phyloP scores from a whole-genome alignment of 2,797 vertebrate genomes.

The Neostethus bicornis region DNA sequence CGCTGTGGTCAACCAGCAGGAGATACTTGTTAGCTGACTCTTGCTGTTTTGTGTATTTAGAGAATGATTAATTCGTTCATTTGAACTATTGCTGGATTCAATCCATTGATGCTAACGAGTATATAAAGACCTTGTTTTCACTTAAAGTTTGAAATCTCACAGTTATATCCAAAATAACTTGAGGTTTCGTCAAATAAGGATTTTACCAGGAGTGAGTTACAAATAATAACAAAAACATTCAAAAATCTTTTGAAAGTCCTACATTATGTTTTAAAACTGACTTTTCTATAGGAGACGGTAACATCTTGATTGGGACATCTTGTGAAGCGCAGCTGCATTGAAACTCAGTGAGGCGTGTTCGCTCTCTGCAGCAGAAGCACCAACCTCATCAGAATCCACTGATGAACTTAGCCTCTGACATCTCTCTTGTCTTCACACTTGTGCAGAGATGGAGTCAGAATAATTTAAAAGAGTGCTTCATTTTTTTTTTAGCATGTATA shows the following conservation, averaged over 20 bases:
- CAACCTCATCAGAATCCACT: slow-evolving; percentile 78
- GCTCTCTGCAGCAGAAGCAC: slow-evolving; percentile 62
- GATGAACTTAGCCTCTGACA: slow-evolving; percentile 82
- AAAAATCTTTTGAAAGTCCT: slow-evolving; percentile 32
- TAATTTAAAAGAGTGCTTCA: slow-evolving; percentile 64
- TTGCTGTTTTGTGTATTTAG: slow-evolving; percentile 78
- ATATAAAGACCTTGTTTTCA: slow-evolving; percentile 31
- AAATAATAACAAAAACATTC: slow-evolving; percentile 18
- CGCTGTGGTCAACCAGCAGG: slow-evolving; percentile 77
- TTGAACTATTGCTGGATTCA: slow-evolving; percentile 61
- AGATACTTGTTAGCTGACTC: slow-evolving; percentile 79
- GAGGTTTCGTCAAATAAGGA: background rate
- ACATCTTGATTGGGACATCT: slow-evolving; percentile 79
- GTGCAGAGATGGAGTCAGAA: slow-evolving; percentile 60
- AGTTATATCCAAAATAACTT: slow-evolving; percentile 17
- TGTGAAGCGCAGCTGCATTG: slow-evolving; percentile 74
- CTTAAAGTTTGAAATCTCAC: slow-evolving; percentile 14
- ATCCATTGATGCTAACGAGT: slow-evolving; percentile 61
- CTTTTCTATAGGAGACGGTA: slow-evolving; percentile 63
- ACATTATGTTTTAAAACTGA: slow-evolving; percentile 38
- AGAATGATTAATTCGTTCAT: slow-evolving; percentile 78
- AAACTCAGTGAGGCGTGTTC: slow-evolving; percentile 75
- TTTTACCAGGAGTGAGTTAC: slow-evolving; percentile 39
- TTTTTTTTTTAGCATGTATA: slow-evolving; percentile 39
- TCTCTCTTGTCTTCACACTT: slow-evolving; percentile 76